A percentile compares a stretch with the other conserved stretches of the same genome.
These are phyloP conservation scores for Cephalopachus bancanus DNA, from an alignment of 2,797 vertebrate species.

Conservation along the genomic window DNA sequence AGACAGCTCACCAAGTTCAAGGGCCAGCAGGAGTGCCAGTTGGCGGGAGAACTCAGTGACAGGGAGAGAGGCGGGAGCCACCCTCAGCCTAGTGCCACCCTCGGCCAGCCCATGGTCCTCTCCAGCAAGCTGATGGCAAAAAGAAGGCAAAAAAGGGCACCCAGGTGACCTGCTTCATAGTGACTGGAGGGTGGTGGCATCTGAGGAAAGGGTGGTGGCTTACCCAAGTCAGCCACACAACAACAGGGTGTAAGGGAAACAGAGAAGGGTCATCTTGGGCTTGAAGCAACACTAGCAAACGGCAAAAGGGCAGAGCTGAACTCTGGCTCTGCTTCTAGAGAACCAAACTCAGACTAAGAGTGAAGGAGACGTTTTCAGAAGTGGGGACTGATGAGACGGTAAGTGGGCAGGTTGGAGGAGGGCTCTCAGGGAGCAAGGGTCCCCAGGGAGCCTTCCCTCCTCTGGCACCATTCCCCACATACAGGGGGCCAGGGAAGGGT, in stretches of 20 bases:
- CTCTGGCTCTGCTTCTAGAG: neutral
- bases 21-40: too few species aligned
- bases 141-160: neutral
- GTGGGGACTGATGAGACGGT: rapidly evolving
- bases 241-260: neutral
- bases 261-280: neutral
- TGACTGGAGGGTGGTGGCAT: rapidly evolving
- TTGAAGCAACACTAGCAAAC: rapidly evolving
- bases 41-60: too few species aligned
- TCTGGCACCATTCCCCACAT: neutral
- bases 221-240: rapidly evolving
- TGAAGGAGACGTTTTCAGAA: rapidly evolving
- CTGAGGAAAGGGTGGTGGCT: neutral
- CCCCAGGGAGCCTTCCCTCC: too few species aligned
- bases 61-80: neutral
- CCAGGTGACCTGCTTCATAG: rapidly evolving
- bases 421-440: too few species aligned
- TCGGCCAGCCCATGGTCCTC: neutral
- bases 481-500: neutral
- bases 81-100: too few species aligned
- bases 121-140: too few species aligned
- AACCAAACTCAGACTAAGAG: neutral
- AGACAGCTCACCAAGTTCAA: neutral
- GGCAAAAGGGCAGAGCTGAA: rapidly evolving
- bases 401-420: rapidly evolving